These are phyloP conservation scores for Diadegma fenestrale DNA, from an alignment of 2,888 invertebrate genomes.

Conservation along the genomic window DNA sequence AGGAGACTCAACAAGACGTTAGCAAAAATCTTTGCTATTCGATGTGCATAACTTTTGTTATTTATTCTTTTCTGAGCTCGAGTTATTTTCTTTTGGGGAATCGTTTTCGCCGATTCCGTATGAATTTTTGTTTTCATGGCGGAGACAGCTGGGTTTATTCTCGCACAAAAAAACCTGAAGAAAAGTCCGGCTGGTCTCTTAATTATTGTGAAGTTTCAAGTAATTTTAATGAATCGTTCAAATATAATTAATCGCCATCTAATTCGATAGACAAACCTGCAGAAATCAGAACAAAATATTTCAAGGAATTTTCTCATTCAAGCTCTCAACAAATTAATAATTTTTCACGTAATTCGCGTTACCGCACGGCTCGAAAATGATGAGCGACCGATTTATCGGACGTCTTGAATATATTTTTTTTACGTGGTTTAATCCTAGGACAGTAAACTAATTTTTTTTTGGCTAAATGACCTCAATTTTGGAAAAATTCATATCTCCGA, in stretches of 20 bases:
- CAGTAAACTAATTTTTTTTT: too few relatives aligned
- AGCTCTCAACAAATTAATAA: not conserved
- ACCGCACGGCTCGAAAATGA: not conserved
- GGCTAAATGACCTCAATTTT: too few relatives aligned
- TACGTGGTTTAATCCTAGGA: not conserved
- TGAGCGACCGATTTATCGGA: not conserved
- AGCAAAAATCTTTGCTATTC: not conserved
- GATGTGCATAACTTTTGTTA: not conserved
- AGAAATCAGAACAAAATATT: not conserved
- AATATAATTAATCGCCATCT: not conserved
- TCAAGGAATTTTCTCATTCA: not conserved
- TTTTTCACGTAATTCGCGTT: not conserved
- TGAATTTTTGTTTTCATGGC: not conserved
- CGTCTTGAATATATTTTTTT: conserved; percentile 5
- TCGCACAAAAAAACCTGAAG: not conserved
- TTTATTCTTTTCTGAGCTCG: not conserved
- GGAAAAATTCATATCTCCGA: too few relatives aligned
- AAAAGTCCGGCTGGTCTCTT: not conserved
- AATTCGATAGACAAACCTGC: not conserved
- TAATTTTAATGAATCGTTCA: not conserved
- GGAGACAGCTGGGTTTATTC: not conserved
- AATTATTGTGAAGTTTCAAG: not conserved
- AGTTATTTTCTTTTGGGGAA: not conserved
- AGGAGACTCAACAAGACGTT: not conserved
- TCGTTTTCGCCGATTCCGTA: not conserved